Conservation (phyloP, 1,140 invertebrate species). For the Drosophila jambulina region DNA sequence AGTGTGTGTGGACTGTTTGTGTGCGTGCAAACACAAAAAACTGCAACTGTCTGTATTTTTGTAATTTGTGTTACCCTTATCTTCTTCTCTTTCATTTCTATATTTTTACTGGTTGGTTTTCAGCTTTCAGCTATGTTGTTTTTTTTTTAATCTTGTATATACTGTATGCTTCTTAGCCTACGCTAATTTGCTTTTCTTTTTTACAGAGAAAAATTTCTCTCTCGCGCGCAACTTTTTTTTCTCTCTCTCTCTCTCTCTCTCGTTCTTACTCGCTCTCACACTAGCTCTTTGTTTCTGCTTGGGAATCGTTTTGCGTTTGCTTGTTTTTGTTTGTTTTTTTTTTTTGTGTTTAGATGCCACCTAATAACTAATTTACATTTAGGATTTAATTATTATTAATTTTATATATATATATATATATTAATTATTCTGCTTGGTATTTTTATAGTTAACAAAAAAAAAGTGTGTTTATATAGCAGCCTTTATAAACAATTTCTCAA, state of each 20-base stretch:
- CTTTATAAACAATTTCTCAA: constrained; percentile 70
- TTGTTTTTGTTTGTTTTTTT: constrained; percentile 24
- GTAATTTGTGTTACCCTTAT: constrained; percentile 6
- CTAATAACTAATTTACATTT: constrained; percentile 75
- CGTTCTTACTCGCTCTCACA: not conserved
- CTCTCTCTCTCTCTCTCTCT: not conserved
- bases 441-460: constrained; percentile 78
- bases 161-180: constrained; percentile 29
- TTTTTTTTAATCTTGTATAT: constrained; percentile 1
- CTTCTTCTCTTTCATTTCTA: constrained; percentile 4
- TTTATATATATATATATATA: constrained; percentile 36
- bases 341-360: constrained; percentile 35
- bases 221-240: not conserved
- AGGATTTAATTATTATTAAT: constrained; percentile 59
- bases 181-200: constrained; percentile 27
- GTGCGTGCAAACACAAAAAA: constrained; percentile 26
- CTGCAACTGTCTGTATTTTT: constrained; percentile 1
- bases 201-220: constrained; percentile 51
- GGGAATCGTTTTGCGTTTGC: constrained; percentile 45
- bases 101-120: constrained; percentile 3
- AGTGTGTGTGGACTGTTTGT: constrained; percentile 7
- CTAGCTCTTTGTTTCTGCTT: constrained; percentile 4
- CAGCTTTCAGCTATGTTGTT: constrained; percentile 15
- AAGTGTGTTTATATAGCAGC: constrained; percentile 68
- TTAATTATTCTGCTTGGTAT: constrained; percentile 69